Base-by-base conservation (phyloP, 2,888 invertebrate genomes). In the Cacoxenus indagator region DNA sequence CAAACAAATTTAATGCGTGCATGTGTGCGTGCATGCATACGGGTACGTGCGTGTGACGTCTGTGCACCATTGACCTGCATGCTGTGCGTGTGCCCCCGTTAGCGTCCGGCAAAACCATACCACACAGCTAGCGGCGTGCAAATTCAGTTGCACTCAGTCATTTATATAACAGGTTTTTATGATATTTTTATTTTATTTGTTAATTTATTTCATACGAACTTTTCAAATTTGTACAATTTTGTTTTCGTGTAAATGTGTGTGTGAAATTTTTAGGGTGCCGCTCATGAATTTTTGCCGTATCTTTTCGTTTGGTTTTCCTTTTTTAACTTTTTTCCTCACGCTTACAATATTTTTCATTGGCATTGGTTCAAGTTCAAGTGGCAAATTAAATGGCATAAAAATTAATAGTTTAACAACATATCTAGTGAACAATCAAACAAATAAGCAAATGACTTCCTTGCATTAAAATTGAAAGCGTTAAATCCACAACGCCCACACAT, bases 51-150 rank as follows among this genome's bases (percentile, higher is more conserved):
- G 84, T 81, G 81, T 80, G 84, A 84, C 81, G 75, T 72, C 73
- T 70, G 76, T 76, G 83, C 77, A 75, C 84, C 84, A 81, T 79
- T 81, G 84, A 81, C 81, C 83, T 78, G 81, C 76, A 84, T 83
- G 73, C 14, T 67, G 43, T 45, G 26, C 43, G 11, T 43, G 27
- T 14, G 37, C 45, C n/a, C 6, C 55, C 55, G 26, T 24, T 26
- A 55, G 14, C n/a, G 24, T 27, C 24, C 55, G 4, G 67, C 61
- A 29, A 27, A 65, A 61, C 62, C 24, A 45, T 46, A 45, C 31
- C 37, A 6, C 17, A 61, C 65, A 65, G 11, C 61, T n/a, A 48
- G 29, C 31, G 17, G 24, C 43, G n/a, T n/a, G 4, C 43, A 61
- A 9, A 14, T 11, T 1, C 55, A 37, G 8, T 24, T 43, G 19